Conservation (phyloP, 1,140 invertebrate genomes). For the Lucilia sericata region DNA sequence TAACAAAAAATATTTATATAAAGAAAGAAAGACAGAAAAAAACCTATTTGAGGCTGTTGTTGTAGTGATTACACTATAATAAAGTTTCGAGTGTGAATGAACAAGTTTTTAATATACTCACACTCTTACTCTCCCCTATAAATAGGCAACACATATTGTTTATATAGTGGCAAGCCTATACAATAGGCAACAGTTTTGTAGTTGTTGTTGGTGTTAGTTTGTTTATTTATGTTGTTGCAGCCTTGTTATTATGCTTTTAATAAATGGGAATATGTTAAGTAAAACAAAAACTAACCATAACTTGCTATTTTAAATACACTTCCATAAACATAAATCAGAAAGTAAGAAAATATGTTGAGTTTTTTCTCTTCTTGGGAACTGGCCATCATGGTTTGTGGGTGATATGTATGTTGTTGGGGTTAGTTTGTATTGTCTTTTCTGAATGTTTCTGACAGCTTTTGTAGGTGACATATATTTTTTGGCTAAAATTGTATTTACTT, state of each 20-base stretch:
- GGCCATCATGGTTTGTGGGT: neutral
- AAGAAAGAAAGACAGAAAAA: neutral
- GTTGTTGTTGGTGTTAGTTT: too few relatives aligned
- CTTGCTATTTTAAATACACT: too few relatives aligned
- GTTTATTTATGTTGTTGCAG: neutral
- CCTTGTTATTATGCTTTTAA: neutral
- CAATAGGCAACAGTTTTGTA: neutral
- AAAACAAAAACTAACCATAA: too few relatives aligned
- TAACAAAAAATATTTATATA: neutral
- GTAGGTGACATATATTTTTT: constrained; percentile 19
- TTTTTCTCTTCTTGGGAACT: too few relatives aligned
- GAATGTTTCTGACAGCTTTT: neutral
- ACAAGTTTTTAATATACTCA: too few relatives aligned
- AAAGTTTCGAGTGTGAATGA: neutral
- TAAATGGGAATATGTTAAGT: neutral
- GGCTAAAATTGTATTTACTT: neutral
- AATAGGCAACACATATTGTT: neutral
- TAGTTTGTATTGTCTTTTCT: neutral
- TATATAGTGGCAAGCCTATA: neutral
- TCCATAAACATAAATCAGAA: too few relatives aligned
- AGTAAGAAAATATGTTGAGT: too few relatives aligned
- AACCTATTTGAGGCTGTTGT: neutral
- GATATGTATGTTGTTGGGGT: too few relatives aligned
- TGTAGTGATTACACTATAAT: constrained; percentile 8
- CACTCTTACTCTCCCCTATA: neutral